Evolutionary conservation across 2,113 vertebrate species (phyloP).

Genomic region (Anhinga rufa): DNA sequence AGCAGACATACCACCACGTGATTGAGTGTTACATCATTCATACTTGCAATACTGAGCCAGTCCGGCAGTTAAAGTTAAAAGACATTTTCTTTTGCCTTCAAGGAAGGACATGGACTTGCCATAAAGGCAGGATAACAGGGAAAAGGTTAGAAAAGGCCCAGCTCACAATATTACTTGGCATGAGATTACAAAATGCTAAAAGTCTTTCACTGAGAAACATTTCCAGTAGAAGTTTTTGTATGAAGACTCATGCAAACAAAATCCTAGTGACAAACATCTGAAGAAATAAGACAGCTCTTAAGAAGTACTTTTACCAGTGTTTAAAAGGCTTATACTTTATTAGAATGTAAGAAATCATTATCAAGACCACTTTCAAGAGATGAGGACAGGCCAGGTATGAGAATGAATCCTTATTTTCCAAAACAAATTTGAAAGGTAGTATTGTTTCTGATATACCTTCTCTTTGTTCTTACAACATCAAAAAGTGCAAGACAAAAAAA

Average conservation of each 20-base stretch:
- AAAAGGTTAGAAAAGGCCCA: background rate
- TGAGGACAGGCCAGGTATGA: background rate
- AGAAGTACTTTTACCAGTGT: background rate
- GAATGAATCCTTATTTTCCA: background rate
- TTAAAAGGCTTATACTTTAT: background rate
- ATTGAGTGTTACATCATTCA: constrained; percentile 1
- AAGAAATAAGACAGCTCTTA: background rate
- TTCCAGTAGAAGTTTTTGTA: background rate
- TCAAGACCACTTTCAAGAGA: background rate
- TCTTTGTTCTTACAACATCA: background rate
- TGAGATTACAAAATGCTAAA: background rate
- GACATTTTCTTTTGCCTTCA: constrained; percentile 11
- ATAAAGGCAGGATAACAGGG: background rate
- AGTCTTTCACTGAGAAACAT: background rate
- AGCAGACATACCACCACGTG: constrained; percentile 13
- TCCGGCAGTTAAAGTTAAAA: constrained; percentile 17
- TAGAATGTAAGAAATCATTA: background rate
- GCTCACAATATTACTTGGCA: background rate
- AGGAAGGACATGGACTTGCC: background rate
- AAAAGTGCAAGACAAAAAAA: background rate
- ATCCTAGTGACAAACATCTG: background rate
- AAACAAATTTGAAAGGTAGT: background rate
- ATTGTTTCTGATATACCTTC: background rate
- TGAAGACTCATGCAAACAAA: background rate
- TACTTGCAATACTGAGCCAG: background rate